These are phyloP conservation scores for Mustela erminea DNA, from an alignment of 2,797 vertebrate species.

Conservation along the genomic window DNA sequence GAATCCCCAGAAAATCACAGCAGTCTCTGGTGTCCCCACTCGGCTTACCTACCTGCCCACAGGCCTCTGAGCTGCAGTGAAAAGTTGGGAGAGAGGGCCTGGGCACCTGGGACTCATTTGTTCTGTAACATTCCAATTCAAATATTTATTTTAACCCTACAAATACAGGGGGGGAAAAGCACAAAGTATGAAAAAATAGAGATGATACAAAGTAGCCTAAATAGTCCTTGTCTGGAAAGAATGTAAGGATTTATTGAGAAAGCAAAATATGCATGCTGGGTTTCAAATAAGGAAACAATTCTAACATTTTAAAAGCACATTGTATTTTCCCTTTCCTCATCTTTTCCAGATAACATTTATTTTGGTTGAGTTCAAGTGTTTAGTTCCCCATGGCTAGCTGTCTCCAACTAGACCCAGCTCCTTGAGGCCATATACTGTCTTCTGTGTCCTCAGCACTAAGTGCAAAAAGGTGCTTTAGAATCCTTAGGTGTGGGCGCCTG, in stretches of 20 bases:
- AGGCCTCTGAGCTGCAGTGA: background rate
- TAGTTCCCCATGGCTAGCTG: background rate
- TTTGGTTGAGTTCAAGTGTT: background rate
- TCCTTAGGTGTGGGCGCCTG: no score
- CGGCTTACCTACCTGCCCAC: background rate
- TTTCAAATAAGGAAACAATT: slow-evolving; percentile 32
- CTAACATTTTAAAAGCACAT: background rate
- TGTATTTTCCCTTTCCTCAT: background rate
- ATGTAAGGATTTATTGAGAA: slow-evolving; percentile 9
- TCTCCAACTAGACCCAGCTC: background rate
- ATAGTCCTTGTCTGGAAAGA: background rate
- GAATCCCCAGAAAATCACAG: background rate
- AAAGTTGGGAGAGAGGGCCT: background rate
- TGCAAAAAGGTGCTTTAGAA: background rate
- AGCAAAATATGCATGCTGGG: slow-evolving; percentile 20
- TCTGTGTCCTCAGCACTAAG: background rate
- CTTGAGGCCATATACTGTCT: background rate
- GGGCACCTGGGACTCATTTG: background rate
- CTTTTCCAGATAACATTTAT: background rate
- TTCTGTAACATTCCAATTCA: background rate
- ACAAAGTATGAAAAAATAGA: slow-evolving; percentile 11
- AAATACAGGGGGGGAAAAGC: background rate
- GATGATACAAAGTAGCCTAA: background rate
- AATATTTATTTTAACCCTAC: slow-evolving; percentile 19
- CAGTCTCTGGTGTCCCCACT: background rate